These are phyloP conservation scores for Hypolimnas misippus DNA, from an alignment of 2,888 invertebrate species.

Conservation along the genomic window DNA sequence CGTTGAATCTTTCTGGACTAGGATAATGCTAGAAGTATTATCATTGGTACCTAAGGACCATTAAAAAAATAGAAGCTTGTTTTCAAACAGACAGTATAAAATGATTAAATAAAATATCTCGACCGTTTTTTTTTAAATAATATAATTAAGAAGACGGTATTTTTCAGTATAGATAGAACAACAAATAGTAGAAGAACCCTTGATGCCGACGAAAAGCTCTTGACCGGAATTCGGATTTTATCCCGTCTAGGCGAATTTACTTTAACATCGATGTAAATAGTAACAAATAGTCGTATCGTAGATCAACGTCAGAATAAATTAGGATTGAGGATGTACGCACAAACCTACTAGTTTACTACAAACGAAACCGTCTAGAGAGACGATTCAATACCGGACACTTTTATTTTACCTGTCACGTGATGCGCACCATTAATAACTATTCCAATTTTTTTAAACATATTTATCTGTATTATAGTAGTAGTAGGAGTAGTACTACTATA, in stretches of 20 bases:
- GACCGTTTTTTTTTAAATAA: not conserved
- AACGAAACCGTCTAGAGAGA: not conserved
- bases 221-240: constrained; percentile 32
- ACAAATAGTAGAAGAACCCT: constrained; percentile 15
- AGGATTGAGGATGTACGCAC: constrained; percentile 2
- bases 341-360: not conserved
- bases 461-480: too few relatives aligned
- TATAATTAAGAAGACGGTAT: not conserved
- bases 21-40: too few relatives aligned
- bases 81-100: too few relatives aligned
- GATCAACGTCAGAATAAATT: constrained; percentile 24
- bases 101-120: not conserved
- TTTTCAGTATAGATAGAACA: constrained; percentile 4
- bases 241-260: constrained; percentile 22
- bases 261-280: constrained; percentile 23
- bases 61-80: too few relatives aligned
- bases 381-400: not conserved
- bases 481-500: too few relatives aligned
- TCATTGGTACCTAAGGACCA: too few relatives aligned
- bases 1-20: too few relatives aligned
- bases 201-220: constrained; percentile 15
- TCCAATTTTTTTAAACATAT: too few relatives aligned
- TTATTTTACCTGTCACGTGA: not conserved
- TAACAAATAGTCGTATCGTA: constrained; percentile 17
- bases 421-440: not conserved